Conservation (phyloP, 2,113 vertebrate genomes). For the Amblyornis subalaris region DNA sequence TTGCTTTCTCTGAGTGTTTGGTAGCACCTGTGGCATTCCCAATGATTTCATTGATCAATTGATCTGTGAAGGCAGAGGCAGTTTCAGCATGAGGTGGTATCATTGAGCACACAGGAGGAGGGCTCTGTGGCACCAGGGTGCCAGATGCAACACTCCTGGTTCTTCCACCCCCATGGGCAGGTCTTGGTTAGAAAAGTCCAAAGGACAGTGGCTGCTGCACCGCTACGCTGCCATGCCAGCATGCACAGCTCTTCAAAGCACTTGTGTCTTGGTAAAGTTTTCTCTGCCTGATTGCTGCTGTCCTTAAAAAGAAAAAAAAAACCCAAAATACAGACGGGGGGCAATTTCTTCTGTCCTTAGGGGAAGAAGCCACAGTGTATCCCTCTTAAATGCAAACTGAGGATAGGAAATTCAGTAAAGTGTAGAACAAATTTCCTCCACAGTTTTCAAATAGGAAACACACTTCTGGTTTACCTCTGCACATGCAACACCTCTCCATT, state of each 20-base stretch:
- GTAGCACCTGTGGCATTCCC: background rate
- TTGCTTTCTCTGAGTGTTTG: background rate
- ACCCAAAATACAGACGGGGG: background rate
- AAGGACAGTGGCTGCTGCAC: background rate
- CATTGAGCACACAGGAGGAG: accelerated
- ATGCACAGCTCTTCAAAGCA: background rate
- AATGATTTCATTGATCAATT: background rate
- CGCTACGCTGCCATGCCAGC: accelerated
- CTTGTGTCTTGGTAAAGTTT: background rate
- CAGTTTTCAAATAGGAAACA: background rate
- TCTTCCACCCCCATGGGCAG: accelerated
- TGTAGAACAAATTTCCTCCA: background rate
- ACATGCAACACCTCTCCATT: background rate
- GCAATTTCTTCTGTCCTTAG: background rate
- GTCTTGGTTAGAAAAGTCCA: background rate
- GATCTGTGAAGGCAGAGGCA: background rate
- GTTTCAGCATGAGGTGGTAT: background rate
- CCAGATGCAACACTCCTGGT: background rate
- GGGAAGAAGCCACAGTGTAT: background rate
- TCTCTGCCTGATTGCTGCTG: background rate
- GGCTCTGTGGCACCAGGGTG: background rate
- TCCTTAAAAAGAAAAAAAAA: background rate
- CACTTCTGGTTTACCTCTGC: background rate
- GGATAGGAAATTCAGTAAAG: background rate
- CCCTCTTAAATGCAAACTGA: background rate